A percentile compares a stretch with the other conserved stretches of the same genome.
Evolutionary conservation across 2,797 vertebrate genomes (phyloP).

Genomic region (Tokudaia tokunoshimensis): DNA sequence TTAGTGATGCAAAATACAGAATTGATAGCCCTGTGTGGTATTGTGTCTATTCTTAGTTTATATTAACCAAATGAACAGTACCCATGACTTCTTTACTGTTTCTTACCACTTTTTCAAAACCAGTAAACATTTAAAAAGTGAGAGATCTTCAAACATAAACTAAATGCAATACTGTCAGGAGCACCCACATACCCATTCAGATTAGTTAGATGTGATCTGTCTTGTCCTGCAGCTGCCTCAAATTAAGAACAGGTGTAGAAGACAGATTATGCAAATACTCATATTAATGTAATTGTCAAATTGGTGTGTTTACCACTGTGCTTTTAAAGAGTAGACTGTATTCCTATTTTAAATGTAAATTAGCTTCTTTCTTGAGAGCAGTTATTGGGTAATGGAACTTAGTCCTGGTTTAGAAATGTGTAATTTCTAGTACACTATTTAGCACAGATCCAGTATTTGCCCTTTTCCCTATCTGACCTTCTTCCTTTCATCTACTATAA

Average conservation of each 20-base stretch:
- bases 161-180: constrained; percentile 74
- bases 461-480: constrained; percentile 60
- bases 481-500: constrained; percentile 68
- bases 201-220: constrained; percentile 85
- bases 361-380: constrained; percentile 88
- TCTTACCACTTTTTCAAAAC: constrained; percentile 68
- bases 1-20: not conserved
- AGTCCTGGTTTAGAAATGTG: constrained; percentile 81
- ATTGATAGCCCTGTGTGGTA: not conserved
- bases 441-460: constrained; percentile 79
- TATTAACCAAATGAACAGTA: constrained; percentile 62
- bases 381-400: constrained; percentile 87
- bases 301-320: constrained; percentile 90
- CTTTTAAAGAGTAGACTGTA: constrained; percentile 89
- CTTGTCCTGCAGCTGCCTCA: constrained; percentile 90
- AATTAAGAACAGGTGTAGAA: constrained; percentile 91
- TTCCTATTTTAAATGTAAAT: constrained; percentile 91
- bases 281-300: constrained; percentile 92
- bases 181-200: constrained; percentile 73
- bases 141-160: constrained; percentile 68
- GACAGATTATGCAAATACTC: constrained; percentile 91
- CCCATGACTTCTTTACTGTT: not conserved
- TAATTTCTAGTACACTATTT: constrained; percentile 77
- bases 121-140: constrained; percentile 63
- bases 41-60: constrained; percentile 26